These are phyloP conservation scores for Mormyrops attenuatus DNA, from an alignment of 2,797 vertebrate genomes.

Conservation along the genomic window DNA sequence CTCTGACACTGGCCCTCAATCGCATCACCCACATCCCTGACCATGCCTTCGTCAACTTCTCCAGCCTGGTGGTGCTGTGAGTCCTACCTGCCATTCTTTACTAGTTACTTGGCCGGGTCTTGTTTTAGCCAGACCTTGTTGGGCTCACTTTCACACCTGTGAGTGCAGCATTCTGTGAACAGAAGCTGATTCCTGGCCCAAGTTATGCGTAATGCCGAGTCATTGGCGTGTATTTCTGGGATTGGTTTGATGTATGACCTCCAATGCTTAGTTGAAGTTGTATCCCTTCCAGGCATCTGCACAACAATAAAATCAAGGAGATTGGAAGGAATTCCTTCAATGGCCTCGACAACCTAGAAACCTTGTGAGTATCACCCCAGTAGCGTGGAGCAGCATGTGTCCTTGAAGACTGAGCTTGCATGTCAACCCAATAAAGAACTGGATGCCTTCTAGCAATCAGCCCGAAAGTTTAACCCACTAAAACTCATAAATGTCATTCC, in stretches of 20 bases:
- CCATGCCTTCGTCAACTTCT: slow-evolving; percentile 89
- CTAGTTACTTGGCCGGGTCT: neutral
- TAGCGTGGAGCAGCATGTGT: neutral
- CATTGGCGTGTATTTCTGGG: neutral
- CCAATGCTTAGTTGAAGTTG: neutral
- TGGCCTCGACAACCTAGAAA: slow-evolving; percentile 91
- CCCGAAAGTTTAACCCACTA: neutral
- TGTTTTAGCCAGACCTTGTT: neutral
- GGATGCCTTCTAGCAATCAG: neutral
- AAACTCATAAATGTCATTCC: neutral
- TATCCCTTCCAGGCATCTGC: slow-evolving; percentile 75
- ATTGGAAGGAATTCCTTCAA: slow-evolving; percentile 81
- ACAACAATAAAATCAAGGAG: slow-evolving; percentile 92
- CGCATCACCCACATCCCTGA: slow-evolving; percentile 84
- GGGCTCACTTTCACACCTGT: neutral
- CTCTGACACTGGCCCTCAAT: slow-evolving; percentile 89
- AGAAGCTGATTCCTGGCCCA: neutral
- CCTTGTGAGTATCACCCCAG: slow-evolving; percentile 75
- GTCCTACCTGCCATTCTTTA: slow-evolving; percentile 44
- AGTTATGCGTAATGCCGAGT: neutral
- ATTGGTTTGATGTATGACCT: neutral
- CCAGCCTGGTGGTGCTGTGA: slow-evolving; percentile 93
- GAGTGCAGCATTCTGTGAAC: neutral
- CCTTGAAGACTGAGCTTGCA: neutral
- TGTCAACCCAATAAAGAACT: neutral